Conservation (phyloP, 2,113 vertebrate genomes). For the Suncus etruscus region DNA sequence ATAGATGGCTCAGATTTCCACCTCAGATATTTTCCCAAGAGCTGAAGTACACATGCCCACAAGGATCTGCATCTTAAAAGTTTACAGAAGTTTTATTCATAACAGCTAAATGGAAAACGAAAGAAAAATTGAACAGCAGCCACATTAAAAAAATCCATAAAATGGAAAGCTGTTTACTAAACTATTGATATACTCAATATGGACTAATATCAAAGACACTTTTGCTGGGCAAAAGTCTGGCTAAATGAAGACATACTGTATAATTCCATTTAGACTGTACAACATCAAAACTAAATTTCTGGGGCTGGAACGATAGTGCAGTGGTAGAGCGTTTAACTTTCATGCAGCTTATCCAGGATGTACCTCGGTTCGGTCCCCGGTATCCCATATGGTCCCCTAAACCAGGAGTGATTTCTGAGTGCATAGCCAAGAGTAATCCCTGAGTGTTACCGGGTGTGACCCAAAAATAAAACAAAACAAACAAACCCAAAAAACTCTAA, state of each 20-base stretch:
- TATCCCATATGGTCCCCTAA: no score
- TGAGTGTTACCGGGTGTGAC: no score
- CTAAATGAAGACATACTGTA: background rate
- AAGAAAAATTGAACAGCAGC: background rate
- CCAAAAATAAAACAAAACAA: no score
- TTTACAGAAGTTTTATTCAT: background rate
- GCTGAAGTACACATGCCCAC: background rate
- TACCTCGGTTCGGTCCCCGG: no score
- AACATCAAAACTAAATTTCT: conserved; percentile 6
- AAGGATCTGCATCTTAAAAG: background rate
- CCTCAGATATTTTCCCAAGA: background rate
- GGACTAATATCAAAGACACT: background rate
- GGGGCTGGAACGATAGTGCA: no score
- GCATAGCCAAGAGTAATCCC: no score
- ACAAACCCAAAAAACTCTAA: background rate
- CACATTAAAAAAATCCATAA: conserved; percentile 1
- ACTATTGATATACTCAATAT: background rate
- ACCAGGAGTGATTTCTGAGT: no score
- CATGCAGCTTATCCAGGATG: no score
- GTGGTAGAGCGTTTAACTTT: no score
- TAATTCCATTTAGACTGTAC: background rate
- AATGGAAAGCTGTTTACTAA: background rate
- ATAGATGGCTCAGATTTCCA: background rate
- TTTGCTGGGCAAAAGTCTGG: background rate
- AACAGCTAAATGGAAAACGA: conserved; percentile 29